Evolutionary conservation across 2,888 invertebrate species (phyloP).

Genomic region (Eilema caniola): DNA sequence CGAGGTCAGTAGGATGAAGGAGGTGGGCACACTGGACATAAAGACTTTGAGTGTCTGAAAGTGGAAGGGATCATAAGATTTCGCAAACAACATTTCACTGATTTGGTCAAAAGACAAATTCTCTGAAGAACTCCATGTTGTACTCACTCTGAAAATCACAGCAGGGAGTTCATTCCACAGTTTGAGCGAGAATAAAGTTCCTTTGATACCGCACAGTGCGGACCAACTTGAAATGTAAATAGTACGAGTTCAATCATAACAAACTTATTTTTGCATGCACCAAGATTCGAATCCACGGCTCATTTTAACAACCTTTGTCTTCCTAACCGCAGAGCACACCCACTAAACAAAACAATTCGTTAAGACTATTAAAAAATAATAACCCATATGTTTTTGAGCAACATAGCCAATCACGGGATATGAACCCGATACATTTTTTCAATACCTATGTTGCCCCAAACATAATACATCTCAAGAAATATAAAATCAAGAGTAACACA

Average conservation of each 20-base stretch:
- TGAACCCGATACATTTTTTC: neutral
- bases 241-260: neutral
- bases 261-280: neutral
- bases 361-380: slow-evolving; percentile 16
- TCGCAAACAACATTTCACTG: too few species aligned
- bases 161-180: too few species aligned
- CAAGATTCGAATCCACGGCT: slow-evolving; percentile 15
- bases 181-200: too few species aligned
- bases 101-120: too few species aligned
- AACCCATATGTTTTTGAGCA: slow-evolving; percentile 25
- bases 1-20: too few species aligned
- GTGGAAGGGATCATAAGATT: too few species aligned
- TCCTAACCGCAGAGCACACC: slow-evolving; percentile 33
- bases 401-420: slow-evolving; percentile 9
- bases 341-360: slow-evolving; percentile 14
- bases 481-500: neutral
- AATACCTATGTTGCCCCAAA: slow-evolving; percentile 18
- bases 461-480: slow-evolving; percentile 14
- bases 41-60: too few species aligned
- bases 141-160: too few species aligned
- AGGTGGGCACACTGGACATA: too few species aligned
- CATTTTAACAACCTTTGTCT: slow-evolving; percentile 17
- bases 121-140: too few species aligned
- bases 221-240: too few species aligned
- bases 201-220: too few species aligned